phyloP scores from a whole-genome alignment of 2,113 vertebrate genomes.

The Ovis aries region ARS-UI_Ramb_v3.0 NC_056055.1:226424001-226424500 shows the following conservation, averaged over 20 bases:
- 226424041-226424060: neutral
- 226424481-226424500: neutral
- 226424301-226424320: neutral
- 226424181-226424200: neutral
- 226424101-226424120: neutral
- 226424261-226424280: neutral
- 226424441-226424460: neutral
- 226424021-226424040: neutral
- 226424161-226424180: neutral
- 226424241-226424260: neutral
- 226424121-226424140: neutral
- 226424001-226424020: neutral
- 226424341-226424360: neutral
- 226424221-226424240: neutral
- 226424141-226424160: neutral
- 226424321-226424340: neutral
- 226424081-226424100: neutral
- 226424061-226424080: neutral
- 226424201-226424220: neutral
- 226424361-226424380: neutral
- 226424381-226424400: neutral
- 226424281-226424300: neutral
- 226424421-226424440: neutral
- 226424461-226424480: neutral
- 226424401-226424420: neutral